A percentile compares a stretch with the other conserved stretches of the same genome.
These are phyloP conservation scores for Empidonax alnorum DNA, from an alignment of 2,113 vertebrate species.

Conservation along the genomic window DNA sequence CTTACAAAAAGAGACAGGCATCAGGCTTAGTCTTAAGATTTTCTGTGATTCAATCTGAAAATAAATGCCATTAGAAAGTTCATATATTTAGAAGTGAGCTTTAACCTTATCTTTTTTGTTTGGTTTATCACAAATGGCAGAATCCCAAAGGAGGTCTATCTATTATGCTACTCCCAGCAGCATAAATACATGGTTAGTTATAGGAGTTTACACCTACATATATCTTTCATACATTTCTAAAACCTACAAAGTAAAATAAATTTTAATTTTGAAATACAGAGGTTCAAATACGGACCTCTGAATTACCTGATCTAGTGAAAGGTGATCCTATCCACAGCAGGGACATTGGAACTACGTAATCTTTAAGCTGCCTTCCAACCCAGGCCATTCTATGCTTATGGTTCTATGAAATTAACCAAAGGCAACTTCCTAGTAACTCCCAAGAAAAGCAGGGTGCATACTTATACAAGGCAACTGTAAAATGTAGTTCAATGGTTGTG, in stretches of 20 bases:
- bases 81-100: not conserved
- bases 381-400: not conserved
- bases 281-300: not conserved
- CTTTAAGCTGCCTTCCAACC: not conserved
- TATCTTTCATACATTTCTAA: not conserved
- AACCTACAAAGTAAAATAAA: not conserved
- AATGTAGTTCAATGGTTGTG: not conserved
- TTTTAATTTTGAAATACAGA: not conserved
- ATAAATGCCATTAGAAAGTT: not conserved
- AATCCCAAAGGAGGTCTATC: not conserved
- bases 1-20: not conserved
- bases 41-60: constrained; percentile 5
- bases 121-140: not conserved
- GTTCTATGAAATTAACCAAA: not conserved
- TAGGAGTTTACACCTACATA: not conserved
- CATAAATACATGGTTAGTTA: not conserved
- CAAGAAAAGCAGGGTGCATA: not conserved
- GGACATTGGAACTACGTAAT: not conserved
- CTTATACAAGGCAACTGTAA: not conserved
- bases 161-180: not conserved
- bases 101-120: not conserved
- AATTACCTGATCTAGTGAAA: not conserved
- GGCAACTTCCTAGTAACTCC: not conserved
- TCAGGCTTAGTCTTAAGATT: not conserved
- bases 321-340: not conserved